Base-by-base conservation (phyloP, 2,113 vertebrate species). In the Equus przewalskii region DNA sequence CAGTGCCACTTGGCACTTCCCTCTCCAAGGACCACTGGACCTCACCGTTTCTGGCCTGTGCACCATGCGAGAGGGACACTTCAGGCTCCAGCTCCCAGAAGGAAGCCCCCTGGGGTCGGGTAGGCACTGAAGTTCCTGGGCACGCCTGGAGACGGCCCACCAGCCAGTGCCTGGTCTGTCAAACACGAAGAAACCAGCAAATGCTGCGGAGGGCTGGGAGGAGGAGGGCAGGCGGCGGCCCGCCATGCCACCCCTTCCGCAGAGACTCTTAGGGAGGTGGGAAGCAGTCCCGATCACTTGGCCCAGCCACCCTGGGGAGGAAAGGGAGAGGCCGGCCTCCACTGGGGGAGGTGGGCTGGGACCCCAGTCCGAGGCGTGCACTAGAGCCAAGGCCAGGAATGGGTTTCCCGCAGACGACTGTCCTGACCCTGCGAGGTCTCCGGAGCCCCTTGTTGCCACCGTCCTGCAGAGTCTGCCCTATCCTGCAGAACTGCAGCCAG, bases 1-100 rank as follows among this genome's bases (percentile, higher is more conserved):
- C 8, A 1, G 8, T 18, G 12, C 26, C 46, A 24, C 8, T 2
- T n/a, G 10, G 36, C 18, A 12, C 58, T 0, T 11, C 11, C 51
- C 6, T 13, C 78, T 54, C 41, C 60, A 21, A n/a, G 30, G 22
- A 58, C 26, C 12, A 41, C 86, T 28, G 13, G 41, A 62, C 33
- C 54, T 4, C 22, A 21, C 78, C 49, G 7, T 11, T 21, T 10
- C 30, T 22, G 51, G 51, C 49, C 51, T 33, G 51, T 2, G 14
- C 28, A 6, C 89, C 78, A 26, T 0, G 6, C 21, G 0, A 14
- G 49, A 64, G 67, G 21, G 54, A 18, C 22, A 10, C 49, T 41
- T 5, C 7, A 4, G 82, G 62, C 36, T 44, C 24, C 24, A 36
- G 65, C 30, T 16, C 30, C 84, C 49, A 54, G 15, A 14, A 30